phyloP scores from a whole-genome alignment of 2,797 vertebrate genomes.

The Trichosurus vulpecula region DNA sequence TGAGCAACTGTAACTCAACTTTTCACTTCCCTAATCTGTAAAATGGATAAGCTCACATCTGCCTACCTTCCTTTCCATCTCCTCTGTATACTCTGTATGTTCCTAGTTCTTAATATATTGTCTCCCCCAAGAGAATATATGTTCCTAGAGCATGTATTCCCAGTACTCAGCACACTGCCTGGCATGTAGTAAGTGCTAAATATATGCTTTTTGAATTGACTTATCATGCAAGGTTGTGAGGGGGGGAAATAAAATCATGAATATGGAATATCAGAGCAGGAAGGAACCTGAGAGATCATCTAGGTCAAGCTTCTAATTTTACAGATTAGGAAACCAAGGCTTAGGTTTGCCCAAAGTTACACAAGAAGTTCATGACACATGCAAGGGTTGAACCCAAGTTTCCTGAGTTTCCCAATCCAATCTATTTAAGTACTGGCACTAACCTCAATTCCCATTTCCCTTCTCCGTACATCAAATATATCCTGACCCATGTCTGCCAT shows the following conservation, averaged over 20 bases:
- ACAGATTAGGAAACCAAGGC: not conserved
- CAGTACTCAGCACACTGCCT: not conserved
- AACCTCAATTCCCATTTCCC: not conserved
- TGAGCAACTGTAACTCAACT: not conserved
- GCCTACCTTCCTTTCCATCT: not conserved
- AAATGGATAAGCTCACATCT: not conserved
- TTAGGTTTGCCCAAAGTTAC: not conserved
- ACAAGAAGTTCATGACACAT: not conserved
- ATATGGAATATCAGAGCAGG: not conserved
- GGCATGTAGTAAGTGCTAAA: not conserved
- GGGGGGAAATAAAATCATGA: not conserved
- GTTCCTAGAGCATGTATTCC: not conserved
- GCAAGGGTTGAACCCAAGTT: not conserved
- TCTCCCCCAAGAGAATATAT: not conserved
- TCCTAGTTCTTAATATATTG: not conserved
- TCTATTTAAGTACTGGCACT: not conserved
- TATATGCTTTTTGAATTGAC: not conserved
- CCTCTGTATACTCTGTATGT: not conserved
- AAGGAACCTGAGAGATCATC: not conserved
- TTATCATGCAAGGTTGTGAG: not conserved
- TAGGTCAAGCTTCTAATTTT: not conserved
- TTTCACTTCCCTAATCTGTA: not conserved
- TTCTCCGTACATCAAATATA: not conserved
- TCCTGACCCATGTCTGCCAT: not conserved
- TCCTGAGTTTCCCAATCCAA: not conserved